Percentiles rank a stretch among this genome's conserved stretches.
phyloP scores from a whole-genome alignment of 2,888 invertebrate genomes.

The Netelia virgata region DNA sequence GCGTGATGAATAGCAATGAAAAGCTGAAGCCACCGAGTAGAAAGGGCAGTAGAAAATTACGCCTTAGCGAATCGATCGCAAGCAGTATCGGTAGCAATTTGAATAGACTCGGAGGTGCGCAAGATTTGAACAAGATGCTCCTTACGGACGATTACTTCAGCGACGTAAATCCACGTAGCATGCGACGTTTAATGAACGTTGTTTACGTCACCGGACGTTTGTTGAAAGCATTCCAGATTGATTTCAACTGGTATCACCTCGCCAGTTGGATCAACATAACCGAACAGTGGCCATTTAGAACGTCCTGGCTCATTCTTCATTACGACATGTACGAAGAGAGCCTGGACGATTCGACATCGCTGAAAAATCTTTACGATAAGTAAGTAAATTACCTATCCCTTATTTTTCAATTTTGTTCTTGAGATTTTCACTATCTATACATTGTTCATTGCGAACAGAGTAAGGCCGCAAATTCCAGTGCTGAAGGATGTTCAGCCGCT shows the following conservation, averaged over 20 bases:
- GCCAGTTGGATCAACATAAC: slow-evolving; percentile 99
- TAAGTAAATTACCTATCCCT: slow-evolving; percentile 85
- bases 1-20: slow-evolving; percentile 94
- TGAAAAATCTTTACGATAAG: slow-evolving; percentile 97
- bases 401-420: slow-evolving; percentile 42
- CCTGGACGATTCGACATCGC: slow-evolving; percentile 93
- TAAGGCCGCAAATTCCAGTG: slow-evolving; percentile 92
- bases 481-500: slow-evolving; percentile 95
- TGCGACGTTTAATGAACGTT: slow-evolving; percentile 98
- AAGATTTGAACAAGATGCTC: slow-evolving; percentile 92
- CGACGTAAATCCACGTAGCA: slow-evolving; percentile 98
- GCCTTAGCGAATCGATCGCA: slow-evolving; percentile 95
- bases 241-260: slow-evolving; percentile 99
- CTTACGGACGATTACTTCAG: slow-evolving; percentile 99
- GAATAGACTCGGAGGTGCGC: slow-evolving; percentile 91
- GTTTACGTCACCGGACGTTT: slow-evolving; percentile 98
- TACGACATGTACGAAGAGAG: slow-evolving; percentile 95
- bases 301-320: slow-evolving; percentile 98
- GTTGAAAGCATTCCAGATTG: slow-evolving; percentile 98
- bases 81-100: slow-evolving; percentile 96
- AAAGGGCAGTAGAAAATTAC: slow-evolving; percentile 90
- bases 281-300: slow-evolving; percentile 99
- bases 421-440: slow-evolving; percentile 1
- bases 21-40: slow-evolving; percentile 88
- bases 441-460: slow-evolving; percentile 85